Conservation (phyloP, 2,113 vertebrate genomes). For the Elachura formosa region DNA sequence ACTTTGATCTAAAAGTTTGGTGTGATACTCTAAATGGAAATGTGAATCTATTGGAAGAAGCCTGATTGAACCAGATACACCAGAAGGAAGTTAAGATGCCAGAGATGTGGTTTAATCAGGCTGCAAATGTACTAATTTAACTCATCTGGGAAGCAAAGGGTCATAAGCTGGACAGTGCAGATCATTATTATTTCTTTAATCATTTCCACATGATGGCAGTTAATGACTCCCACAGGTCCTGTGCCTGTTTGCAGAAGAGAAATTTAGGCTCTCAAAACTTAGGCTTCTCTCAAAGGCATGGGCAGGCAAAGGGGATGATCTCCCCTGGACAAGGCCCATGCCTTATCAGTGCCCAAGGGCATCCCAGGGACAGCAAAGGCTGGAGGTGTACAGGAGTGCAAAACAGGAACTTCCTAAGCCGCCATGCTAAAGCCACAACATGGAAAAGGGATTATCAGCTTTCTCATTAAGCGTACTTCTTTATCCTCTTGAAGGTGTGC, state of each 20-base stretch:
- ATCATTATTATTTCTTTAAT: neutral
- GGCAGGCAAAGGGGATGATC: neutral
- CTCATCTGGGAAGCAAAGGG: neutral
- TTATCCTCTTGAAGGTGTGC: neutral
- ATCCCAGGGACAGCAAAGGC: neutral
- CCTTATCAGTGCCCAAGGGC: neutral
- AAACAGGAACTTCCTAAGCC: neutral
- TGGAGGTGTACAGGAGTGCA: neutral
- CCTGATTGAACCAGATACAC: slow-evolving; percentile 18
- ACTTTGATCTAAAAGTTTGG: slow-evolving; percentile 33
- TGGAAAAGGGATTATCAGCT: neutral
- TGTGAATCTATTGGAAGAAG: neutral
- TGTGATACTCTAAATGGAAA: slow-evolving; percentile 24
- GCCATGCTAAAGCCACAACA: neutral
- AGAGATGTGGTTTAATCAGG: slow-evolving; percentile 28
- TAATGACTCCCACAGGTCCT: neutral
- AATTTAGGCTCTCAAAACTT: neutral
- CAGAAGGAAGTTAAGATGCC: slow-evolving; percentile 31
- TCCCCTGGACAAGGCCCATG: neutral
- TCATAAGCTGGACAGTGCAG: neutral
- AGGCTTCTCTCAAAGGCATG: fast-evolving
- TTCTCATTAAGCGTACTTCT: too few species aligned
- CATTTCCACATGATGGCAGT: neutral
- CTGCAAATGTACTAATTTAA: slow-evolving; percentile 15
- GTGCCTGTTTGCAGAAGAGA: neutral